Percentiles rank a stretch among this genome's conserved stretches.
Conservation (phyloP, 1,140 invertebrate genomes). For the Asobara japonica region DNA sequence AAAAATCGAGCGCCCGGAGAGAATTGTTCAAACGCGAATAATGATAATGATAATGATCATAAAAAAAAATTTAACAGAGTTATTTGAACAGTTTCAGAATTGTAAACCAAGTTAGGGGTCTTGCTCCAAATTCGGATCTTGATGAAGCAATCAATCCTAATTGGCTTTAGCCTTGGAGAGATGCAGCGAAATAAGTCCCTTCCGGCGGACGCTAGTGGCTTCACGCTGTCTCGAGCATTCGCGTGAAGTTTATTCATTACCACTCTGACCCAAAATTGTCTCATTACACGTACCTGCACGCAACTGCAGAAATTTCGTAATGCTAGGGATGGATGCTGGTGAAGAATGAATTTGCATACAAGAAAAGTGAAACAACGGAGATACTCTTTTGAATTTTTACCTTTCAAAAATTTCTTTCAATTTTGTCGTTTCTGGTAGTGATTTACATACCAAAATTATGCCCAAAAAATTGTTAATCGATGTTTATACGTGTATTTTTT, state of each 20-base stretch:
- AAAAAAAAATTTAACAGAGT: too few relatives aligned
- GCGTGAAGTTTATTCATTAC: background rate
- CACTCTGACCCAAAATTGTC: background rate
- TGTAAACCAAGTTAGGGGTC: too few relatives aligned
- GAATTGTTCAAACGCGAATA: too few relatives aligned
- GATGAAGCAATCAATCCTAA: conserved; percentile 32
- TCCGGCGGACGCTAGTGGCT: conserved; percentile 28
- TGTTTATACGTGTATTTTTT: too few relatives aligned
- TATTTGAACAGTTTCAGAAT: too few relatives aligned
- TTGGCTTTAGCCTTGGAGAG: conserved; percentile 26
- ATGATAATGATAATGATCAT: too few relatives aligned
- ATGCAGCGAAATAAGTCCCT: conserved; percentile 19
- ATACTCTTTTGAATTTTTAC: background rate
- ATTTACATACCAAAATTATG: too few relatives aligned
- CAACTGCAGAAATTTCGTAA: background rate
- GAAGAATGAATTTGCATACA: too few relatives aligned
- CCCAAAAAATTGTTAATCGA: too few relatives aligned
- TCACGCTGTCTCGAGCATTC: background rate
- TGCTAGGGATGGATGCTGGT: too few relatives aligned
- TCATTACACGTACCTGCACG: background rate
- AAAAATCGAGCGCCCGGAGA: too few relatives aligned
- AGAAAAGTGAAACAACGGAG: too few relatives aligned
- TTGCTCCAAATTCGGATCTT: conserved; percentile 34
- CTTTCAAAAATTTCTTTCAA: background rate
- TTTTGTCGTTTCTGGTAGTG: background rate